phyloP scores from a whole-genome alignment of 2,113 vertebrate species.

The Phasianus colchicus region DNA sequence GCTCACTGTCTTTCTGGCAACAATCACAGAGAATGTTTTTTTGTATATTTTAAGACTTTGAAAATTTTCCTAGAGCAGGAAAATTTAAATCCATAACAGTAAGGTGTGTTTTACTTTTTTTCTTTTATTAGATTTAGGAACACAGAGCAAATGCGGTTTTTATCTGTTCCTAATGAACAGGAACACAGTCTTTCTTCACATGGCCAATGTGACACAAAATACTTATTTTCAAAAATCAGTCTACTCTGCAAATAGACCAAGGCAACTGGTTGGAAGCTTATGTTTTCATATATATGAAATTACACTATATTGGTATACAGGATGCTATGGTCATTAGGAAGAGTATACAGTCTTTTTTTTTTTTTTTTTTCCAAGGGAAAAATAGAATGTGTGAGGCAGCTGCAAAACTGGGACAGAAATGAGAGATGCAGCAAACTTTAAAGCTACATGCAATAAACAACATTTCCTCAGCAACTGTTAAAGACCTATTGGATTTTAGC shows the following conservation, averaged over 20 bases:
- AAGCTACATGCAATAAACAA: neutral
- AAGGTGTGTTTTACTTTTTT: neutral
- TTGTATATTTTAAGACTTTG: neutral
- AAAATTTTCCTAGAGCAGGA: neutral
- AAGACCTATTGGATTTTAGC: neutral
- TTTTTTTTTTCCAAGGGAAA: neutral
- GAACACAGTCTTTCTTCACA: neutral
- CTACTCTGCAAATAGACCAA: neutral
- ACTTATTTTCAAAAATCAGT: neutral
- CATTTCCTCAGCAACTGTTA: accelerated
- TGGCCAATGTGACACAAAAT: neutral
- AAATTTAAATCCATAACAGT: neutral
- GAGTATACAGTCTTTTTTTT: accelerated
- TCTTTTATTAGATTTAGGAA: neutral
- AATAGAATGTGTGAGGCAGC: too few relatives aligned
- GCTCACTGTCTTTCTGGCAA: neutral
- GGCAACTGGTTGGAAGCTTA: neutral
- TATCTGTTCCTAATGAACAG: neutral
- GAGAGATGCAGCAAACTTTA: neutral
- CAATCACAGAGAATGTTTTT: neutral
- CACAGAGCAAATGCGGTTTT: neutral
- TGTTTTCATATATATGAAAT: neutral
- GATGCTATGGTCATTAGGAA: accelerated
- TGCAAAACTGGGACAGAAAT: neutral
- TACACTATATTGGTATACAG: neutral